These are phyloP conservation scores for Calliscelio sp. DNA, from an alignment of 2,888 invertebrate species.

Conservation along the genomic window DNA sequence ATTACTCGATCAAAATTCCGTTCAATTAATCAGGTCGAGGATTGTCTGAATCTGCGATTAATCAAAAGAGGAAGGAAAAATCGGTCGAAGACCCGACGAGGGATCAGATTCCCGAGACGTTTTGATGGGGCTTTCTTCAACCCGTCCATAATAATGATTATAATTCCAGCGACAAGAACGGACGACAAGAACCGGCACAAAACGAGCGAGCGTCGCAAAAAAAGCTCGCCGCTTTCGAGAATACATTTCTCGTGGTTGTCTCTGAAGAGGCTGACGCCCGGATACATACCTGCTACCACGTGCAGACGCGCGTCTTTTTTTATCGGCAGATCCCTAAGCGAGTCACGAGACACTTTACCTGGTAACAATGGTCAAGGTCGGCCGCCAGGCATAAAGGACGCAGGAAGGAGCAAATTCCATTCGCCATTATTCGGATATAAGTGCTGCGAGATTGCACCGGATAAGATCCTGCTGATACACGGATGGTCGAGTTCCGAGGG, in stretches of 20 bases:
- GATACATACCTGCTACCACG: conserved; percentile 64
- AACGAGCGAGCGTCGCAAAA: conserved; percentile 3
- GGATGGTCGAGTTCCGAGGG: conserved; percentile 29
- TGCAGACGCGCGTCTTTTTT: conserved; percentile 64
- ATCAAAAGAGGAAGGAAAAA: conserved; percentile 29
- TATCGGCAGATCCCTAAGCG: conserved; percentile 59
- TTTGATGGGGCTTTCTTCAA: conserved; percentile 45
- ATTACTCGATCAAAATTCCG: too few species aligned
- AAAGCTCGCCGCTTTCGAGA: conserved; percentile 35
- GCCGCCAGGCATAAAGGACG: conserved; percentile 63
- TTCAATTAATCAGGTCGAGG: too few species aligned
- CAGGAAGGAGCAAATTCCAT: conserved; percentile 62
- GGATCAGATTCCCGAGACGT: conserved; percentile 52
- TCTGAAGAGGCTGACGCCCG: conserved; percentile 62
- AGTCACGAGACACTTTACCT: conserved; percentile 71
- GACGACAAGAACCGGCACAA: conserved; percentile 9
- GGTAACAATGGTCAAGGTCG: conserved; percentile 75
- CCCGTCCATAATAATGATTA: conserved; percentile 24
- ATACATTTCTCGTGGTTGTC: conserved; percentile 58
- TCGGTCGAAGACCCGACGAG: conserved; percentile 54
- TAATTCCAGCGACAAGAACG: not conserved
- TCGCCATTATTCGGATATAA: conserved; percentile 64
- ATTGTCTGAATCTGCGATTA: too few species aligned
- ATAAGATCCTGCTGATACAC: conserved; percentile 55
- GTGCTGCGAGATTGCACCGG: conserved; percentile 49